Evolutionary conservation across 2,113 vertebrate genomes (phyloP), one percentile per base, ranked within the genome.

Genomic region (Ptyas mucosa): DNA sequence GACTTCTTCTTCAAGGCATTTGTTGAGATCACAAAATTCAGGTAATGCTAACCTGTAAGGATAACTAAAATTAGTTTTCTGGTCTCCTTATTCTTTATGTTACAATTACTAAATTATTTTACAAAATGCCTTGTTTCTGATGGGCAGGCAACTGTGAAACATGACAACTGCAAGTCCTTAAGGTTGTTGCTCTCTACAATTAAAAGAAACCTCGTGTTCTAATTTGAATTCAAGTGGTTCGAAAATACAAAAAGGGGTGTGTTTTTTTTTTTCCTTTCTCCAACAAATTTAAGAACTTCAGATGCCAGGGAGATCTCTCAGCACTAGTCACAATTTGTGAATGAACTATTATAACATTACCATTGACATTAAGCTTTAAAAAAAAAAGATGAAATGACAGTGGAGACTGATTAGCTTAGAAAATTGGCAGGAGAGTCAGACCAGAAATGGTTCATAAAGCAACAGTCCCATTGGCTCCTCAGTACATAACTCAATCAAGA

Each of bases 351-450:
- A 87, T 49, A 87, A n/a, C 52, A 93, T 88, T 93, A 61, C 49
- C 46, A 64, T 46, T 86, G 75, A 93, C 75, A 90, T 93, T 87
- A 90, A 18, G 51, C 11, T 53, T 53, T 20, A 46, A 51, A 51
- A 58, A 89, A 88, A 81, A 69, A 86, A 61, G 55, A 91, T 91
- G 75, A 92, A 95, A 93, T 52, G 86, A 90, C 75, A 95, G 92
- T 92, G 91, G 87, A 85, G 75, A 87, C 81, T 57, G 54, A 54
- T 3, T 89, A 86, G 69, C 95, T 58, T n/a, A 92, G 26, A 81
- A 94, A 95, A 93, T 2, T 8, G 39, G 88, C 85, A 90, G 57
- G 52, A 10, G 1, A 52, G 58, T 54, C 46, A 0, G 58, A 7
- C 0, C 6, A 34, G 46, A 29, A 89, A 69, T 21, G 10, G 81